phyloP scores from a whole-genome alignment of 2,113 vertebrate genomes.

The Abramis brama region DNA sequence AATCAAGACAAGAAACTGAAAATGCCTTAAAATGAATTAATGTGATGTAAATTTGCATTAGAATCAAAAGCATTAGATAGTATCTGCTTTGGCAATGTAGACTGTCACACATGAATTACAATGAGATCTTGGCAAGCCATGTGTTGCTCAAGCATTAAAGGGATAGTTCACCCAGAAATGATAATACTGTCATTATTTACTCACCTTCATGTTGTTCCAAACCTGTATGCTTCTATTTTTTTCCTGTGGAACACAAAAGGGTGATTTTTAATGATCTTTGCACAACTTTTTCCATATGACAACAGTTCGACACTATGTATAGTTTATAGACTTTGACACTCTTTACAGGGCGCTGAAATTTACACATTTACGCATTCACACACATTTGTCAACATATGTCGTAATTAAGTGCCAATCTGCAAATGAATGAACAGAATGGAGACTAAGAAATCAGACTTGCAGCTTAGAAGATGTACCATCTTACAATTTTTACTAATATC shows the following conservation, averaged over 20 bases:
- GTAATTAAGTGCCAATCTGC: neutral
- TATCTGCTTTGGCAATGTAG: slow-evolving; percentile 6
- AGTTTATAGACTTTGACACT: neutral
- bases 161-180: neutral
- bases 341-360: neutral
- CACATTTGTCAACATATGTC: neutral
- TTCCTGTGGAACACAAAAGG: neutral
- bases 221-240: neutral
- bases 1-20: neutral
- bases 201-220: neutral
- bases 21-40: slow-evolving; percentile 4
- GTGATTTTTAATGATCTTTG: neutral
- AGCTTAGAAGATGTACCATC: neutral
- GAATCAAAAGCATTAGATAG: neutral
- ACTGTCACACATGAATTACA: neutral
- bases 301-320: neutral
- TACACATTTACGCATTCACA: neutral
- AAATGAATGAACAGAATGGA: neutral
- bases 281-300: neutral
- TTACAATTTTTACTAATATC: neutral
- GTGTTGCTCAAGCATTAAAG: slow-evolving; percentile 1
- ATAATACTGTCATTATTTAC: neutral
- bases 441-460: neutral
- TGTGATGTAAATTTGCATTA: neutral
- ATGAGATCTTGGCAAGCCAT: slow-evolving; percentile 3